Conservation (phyloP, 2,113 vertebrate species). For the Mystacornis crossleyi region DNA sequence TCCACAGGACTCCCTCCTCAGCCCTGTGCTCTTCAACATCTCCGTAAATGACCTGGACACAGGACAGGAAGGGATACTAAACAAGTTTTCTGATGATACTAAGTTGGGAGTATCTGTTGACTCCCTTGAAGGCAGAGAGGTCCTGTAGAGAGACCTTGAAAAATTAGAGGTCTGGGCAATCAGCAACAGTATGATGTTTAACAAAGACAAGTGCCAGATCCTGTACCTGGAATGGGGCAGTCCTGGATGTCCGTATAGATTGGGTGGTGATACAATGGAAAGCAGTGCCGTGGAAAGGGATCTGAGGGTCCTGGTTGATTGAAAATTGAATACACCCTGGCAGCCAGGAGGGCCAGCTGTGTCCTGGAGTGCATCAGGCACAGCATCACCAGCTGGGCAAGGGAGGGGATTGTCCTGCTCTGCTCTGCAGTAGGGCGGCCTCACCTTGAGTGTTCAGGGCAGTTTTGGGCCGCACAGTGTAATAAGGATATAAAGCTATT, state of each 20-base stretch:
- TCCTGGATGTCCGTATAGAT: accelerated
- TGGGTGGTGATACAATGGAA: neutral
- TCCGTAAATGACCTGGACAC: accelerated
- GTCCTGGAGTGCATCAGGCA: neutral
- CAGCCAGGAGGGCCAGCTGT: neutral
- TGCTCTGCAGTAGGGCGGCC: neutral
- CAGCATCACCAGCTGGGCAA: accelerated
- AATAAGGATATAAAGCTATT: neutral
- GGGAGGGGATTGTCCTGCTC: accelerated
- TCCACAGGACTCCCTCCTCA: accelerated
- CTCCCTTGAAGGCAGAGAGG: neutral
- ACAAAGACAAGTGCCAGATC: neutral
- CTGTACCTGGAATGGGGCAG: neutral
- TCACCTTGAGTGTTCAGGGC: accelerated
- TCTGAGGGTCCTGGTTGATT: too few species aligned
- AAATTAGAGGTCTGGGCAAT: neutral
- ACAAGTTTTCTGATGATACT: neutral
- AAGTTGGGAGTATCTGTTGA: neutral
- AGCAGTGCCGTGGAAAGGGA: neutral
- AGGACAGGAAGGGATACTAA: neutral
- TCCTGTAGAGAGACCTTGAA: too few species aligned
- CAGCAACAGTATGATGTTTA: neutral
- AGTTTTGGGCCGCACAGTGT: neutral
- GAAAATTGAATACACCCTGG: neutral
- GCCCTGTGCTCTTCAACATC: neutral